A percentile compares a stretch with the other conserved stretches of the same genome.
Evolutionary conservation across 2,113 vertebrate genomes (phyloP).

Genomic region (Pipra filicauda): DNA sequence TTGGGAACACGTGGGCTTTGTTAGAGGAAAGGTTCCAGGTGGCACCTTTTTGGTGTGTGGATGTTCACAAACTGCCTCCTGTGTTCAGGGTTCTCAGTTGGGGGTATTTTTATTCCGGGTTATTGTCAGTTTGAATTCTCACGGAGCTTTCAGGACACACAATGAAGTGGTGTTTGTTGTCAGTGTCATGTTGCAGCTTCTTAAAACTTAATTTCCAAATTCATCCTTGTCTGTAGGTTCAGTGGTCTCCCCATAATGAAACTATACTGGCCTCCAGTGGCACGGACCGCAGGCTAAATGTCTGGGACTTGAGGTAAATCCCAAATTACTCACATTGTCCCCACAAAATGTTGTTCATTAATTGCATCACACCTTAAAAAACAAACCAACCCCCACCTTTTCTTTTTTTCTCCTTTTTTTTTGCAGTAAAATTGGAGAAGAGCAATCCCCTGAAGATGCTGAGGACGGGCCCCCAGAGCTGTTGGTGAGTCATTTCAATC

Average conservation of each 20-base stretch:
- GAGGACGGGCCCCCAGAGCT: slow-evolving; percentile 98
- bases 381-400: neutral
- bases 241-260: slow-evolving; percentile 99
- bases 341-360: fast-evolving
- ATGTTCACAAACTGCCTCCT: neutral
- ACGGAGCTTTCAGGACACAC: neutral
- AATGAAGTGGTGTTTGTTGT: neutral
- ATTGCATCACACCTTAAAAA: neutral
- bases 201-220: neutral
- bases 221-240: slow-evolving; percentile 77
- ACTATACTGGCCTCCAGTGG: slow-evolving; percentile 98
- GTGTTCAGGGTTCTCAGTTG: too few species aligned
- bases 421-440: slow-evolving; percentile 95
- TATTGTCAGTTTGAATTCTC: neutral
- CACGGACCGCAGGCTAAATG: slow-evolving; percentile 94
- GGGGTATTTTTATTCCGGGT: neutral
- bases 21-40: neutral
- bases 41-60: neutral
- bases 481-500: slow-evolving; percentile 78
- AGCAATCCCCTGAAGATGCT: slow-evolving; percentile 96
- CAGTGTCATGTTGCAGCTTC: neutral
- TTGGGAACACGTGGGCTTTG: fast-evolving
- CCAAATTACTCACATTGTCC: fast-evolving
- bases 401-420: neutral
- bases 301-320: slow-evolving; percentile 94